Conservation (phyloP, 2,797 vertebrate genomes). For the Chanos chanos region DNA sequence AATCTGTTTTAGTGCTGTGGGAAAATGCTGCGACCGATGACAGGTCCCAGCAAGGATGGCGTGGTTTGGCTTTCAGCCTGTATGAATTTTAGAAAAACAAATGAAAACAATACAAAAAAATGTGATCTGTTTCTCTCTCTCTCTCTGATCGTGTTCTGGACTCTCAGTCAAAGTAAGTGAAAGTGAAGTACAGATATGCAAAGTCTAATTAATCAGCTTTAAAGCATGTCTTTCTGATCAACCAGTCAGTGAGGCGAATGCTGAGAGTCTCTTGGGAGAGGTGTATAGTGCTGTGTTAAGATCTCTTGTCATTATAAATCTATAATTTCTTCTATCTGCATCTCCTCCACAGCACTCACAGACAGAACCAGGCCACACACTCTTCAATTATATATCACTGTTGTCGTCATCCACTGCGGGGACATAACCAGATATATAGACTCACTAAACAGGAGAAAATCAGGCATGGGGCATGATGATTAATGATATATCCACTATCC, state of each 20-base stretch:
- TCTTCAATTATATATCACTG: slow-evolving; percentile 53
- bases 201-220: slow-evolving; percentile 18
- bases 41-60: background rate
- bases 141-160: background rate
- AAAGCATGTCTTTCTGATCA: background rate
- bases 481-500: no score
- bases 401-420: no score
- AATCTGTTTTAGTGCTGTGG: background rate
- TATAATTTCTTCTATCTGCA: slow-evolving; percentile 33
- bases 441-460: no score
- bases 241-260: background rate
- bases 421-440: no score
- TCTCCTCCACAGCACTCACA: slow-evolving; percentile 47
- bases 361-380: slow-evolving; percentile 60
- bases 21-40: background rate
- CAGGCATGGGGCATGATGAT: no score
- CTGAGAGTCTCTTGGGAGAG: background rate
- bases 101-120: no score
- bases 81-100: background rate
- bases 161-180: background rate
- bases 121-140: background rate
- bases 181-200: slow-evolving; percentile 15
- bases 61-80: slow-evolving; percentile 11
- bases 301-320: slow-evolving; percentile 40
- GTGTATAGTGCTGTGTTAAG: slow-evolving; percentile 34